Evolutionary conservation across 2,888 invertebrate species (phyloP).

Genomic region (Oligia fasciuncula): DNA sequence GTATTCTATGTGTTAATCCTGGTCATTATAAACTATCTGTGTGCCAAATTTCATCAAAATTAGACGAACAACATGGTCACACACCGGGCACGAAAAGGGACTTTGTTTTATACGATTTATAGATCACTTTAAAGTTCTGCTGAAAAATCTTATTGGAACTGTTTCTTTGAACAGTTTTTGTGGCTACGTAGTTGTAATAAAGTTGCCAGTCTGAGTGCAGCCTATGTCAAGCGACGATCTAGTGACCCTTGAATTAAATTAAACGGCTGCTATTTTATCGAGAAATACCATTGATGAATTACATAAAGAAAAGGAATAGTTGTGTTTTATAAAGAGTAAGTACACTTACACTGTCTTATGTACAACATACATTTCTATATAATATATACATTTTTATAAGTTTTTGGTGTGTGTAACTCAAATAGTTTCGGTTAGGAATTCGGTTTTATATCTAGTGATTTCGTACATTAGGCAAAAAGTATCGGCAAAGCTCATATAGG

Average conservation of each 20-base stretch:
- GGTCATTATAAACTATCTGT: too few species aligned
- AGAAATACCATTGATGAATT: slow-evolving; percentile 15
- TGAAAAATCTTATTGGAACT: background rate
- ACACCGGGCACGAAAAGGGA: background rate
- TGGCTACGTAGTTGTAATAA: slow-evolving; percentile 2
- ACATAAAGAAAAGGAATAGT: background rate
- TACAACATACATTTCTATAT: background rate
- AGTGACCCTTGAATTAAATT: slow-evolving; percentile 19
- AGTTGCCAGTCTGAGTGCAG: slow-evolving; percentile 19
- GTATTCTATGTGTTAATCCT: too few species aligned
- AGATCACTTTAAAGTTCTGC: background rate
- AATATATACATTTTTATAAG: background rate
- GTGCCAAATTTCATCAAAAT: background rate
- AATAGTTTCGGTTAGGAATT: background rate
- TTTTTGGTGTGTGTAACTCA: background rate
- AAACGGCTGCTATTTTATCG: slow-evolving; percentile 19
- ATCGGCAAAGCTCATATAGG: background rate
- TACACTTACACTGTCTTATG: background rate
- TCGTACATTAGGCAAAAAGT: background rate
- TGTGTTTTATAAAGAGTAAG: background rate
- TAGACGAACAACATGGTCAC: background rate
- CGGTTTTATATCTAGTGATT: too few species aligned
- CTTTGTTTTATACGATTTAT: background rate
- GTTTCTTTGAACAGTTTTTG: background rate
- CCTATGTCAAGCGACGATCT: background rate